Evolutionary conservation across 37 sponge, comb jelly and placozoan genomes (phyloP).

Genomic region (Chondrilla cf. caribensis): DNA sequence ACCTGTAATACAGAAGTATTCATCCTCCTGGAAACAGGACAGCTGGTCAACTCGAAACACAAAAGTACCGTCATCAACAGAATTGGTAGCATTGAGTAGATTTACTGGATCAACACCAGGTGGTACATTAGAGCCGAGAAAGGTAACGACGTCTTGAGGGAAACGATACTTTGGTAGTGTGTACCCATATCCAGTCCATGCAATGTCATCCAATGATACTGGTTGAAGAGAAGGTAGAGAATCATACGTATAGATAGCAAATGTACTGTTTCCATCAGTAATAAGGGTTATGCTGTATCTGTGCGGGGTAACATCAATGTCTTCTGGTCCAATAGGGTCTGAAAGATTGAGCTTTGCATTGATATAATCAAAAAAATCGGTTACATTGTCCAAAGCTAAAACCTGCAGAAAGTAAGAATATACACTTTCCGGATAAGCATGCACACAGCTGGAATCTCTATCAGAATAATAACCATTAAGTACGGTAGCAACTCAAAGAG

Average conservation of each 20-base stretch:
- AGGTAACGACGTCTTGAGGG: not conserved
- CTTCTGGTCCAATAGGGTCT: not conserved
- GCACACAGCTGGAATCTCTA: no score
- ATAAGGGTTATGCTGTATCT: not conserved
- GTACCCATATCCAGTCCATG: no score
- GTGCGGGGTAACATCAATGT: not conserved
- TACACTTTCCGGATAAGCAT: no score
- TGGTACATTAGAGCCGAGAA: not conserved
- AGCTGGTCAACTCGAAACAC: slow-evolving; percentile 5
- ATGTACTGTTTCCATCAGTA: not conserved
- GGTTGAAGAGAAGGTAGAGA: not conserved
- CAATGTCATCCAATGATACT: not conserved
- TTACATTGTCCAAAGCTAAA: not conserved
- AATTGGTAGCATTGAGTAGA: not conserved
- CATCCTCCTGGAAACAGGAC: slow-evolving; percentile 12
- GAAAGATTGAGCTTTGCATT: not conserved
- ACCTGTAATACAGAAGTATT: slow-evolving; percentile 14
- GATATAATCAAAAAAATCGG: not conserved
- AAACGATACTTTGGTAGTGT: not conserved
- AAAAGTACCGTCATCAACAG: not conserved
- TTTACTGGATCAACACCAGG: not conserved
- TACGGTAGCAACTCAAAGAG: no score
- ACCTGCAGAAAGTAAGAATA: no score
- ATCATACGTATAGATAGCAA: not conserved
- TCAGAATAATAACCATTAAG: no score